phyloP scores from a whole-genome alignment of 2,797 vertebrate genomes.

The Acestrorhynchus altus region DNA sequence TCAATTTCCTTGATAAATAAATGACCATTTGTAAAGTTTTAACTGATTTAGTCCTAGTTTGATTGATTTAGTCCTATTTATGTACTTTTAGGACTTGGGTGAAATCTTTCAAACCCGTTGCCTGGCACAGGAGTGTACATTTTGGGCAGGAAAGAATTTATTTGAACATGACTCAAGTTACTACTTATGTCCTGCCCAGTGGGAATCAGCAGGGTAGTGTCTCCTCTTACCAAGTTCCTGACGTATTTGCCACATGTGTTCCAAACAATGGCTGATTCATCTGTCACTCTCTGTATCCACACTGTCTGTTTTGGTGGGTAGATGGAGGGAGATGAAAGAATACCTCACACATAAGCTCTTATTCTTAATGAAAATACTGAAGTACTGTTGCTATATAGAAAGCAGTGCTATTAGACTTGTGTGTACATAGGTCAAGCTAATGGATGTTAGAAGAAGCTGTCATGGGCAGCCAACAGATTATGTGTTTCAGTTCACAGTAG shows the following conservation, averaged over 20 bases:
- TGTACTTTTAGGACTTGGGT: no score
- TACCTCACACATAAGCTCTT: slow-evolving; percentile 45
- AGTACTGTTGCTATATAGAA: not conserved
- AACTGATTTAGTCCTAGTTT: no score
- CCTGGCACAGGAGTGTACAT: slow-evolving; percentile 3
- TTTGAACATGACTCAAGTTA: slow-evolving; percentile 76
- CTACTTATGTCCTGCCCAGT: slow-evolving; percentile 67
- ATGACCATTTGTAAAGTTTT: no score
- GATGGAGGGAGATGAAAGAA: slow-evolving; percentile 47
- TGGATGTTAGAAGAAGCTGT: no score
- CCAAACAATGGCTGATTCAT: slow-evolving; percentile 78
- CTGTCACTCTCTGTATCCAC: slow-evolving; percentile 61
- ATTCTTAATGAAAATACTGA: slow-evolving; percentile 17
- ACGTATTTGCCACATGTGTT: slow-evolving; percentile 68
- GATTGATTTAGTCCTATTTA: no score
- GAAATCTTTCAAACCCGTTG: no score
- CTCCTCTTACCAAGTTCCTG: slow-evolving; percentile 70
- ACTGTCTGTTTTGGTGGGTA: slow-evolving; percentile 47
- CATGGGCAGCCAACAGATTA: no score
- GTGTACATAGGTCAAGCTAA: no score
- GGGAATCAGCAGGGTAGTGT: slow-evolving; percentile 70
- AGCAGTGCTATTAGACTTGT: not conserved
- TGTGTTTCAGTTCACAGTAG: no score
- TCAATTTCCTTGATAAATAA: no score
- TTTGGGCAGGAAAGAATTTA: slow-evolving; percentile 76